phyloP scores from a whole-genome alignment of 2,888 invertebrate species.

The Drosophila eohydei region DNA sequence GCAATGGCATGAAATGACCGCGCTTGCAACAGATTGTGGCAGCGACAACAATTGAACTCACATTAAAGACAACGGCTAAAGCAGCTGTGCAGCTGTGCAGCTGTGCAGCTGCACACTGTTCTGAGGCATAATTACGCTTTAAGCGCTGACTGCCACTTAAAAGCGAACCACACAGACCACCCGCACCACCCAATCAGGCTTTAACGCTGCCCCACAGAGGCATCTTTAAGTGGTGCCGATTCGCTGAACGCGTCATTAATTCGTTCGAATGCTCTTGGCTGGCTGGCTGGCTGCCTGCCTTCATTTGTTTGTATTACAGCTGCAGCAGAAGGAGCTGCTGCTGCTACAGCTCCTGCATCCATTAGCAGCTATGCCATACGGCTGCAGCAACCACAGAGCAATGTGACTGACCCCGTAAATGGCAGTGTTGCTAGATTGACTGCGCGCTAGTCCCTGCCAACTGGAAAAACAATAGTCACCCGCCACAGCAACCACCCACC shows the following conservation, averaged over 20 bases:
- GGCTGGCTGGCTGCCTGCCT: slow-evolving; percentile 14
- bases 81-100: slow-evolving; percentile 1
- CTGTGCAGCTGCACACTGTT: neutral
- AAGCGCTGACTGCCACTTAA: slow-evolving; percentile 67
- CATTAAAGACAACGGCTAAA: slow-evolving; percentile 12
- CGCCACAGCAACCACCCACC: neutral
- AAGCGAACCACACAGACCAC: neutral
- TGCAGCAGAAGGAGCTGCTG: slow-evolving; percentile 5
- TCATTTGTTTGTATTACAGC: slow-evolving; percentile 30
- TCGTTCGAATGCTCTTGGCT: slow-evolving; percentile 60
- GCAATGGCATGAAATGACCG: neutral
- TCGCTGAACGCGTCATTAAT: slow-evolving; percentile 67
- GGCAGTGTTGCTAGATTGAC: slow-evolving; percentile 29
- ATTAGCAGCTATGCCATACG: slow-evolving; percentile 54
- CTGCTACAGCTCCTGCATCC: slow-evolving; percentile 40
- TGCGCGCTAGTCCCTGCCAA: slow-evolving; percentile 25
- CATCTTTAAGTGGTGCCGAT: slow-evolving; percentile 57
- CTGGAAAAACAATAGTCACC: slow-evolving; percentile 32
- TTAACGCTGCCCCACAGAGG: slow-evolving; percentile 43
- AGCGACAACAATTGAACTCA: slow-evolving; percentile 42
- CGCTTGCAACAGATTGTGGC: slow-evolving; percentile 17
- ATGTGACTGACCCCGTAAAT: slow-evolving; percentile 52
- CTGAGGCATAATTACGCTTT: slow-evolving; percentile 56
- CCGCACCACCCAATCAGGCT: neutral
- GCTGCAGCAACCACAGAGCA: slow-evolving; percentile 55